Evolutionary conservation across 2,888 invertebrate species (phyloP), one percentile per base, ranked within the genome.

Genomic region (Clunio marinus): DNA sequence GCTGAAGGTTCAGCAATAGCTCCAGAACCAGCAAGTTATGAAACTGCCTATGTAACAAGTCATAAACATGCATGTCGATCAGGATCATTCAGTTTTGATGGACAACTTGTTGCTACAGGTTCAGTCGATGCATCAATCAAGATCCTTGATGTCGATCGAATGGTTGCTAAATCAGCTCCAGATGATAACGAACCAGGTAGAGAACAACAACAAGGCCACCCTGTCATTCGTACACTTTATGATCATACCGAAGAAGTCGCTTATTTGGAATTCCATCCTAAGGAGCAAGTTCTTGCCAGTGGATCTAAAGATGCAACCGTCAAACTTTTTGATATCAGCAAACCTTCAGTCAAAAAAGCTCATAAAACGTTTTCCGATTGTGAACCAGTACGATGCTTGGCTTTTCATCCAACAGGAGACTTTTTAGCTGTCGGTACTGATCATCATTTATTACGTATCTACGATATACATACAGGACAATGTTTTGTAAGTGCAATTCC

Each of bases 71-170:
- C 93, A 69, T 99, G 98, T 72, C 83, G 98, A 67, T 91, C 97
- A 0, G 98, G 96, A 4, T 95, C 96, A 2, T 99, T 99, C 77
- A 96, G 96, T 71, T 83, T 86, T 7, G 96, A 96, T 79, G 98
- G 98, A 0, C 93, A 96, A 72, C 81, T 99, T 0, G 93, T 98
- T 10, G 99, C 99, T 0, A 99, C 98, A 0, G 99, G 98, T 13
- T 97, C 97, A 72, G 95, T 94, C 1, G 99, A 99, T 79, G 95
- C 98, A 1, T 97, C 97, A 71, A 99, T 99, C 69, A 99, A 99
- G 83, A 96, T 99, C 74, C 80, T 99, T 70, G 98, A 99, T 75
- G 98, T 99, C n/a, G 99, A 99, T 74, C 85, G 98, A 70, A 98
- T 99, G 95, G 80, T 99, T 75, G 96, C 97, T 0, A 97, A 98